phyloP scores from a whole-genome alignment of 35 echinoderm and acorn worm species.

The Hemicentrotus pulcherrimus region DNA sequence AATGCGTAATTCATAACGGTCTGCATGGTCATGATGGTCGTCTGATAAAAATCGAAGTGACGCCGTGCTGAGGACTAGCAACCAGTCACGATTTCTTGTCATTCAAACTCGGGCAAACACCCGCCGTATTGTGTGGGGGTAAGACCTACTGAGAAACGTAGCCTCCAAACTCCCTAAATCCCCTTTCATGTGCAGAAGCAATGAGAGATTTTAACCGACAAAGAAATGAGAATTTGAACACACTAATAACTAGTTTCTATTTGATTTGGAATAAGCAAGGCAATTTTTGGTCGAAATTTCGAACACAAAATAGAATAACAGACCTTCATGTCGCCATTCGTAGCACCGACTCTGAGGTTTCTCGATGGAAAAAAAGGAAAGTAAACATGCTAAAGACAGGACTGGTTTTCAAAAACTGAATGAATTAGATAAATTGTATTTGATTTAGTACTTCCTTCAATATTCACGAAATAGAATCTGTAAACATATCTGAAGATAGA shows the following conservation, averaged over 20 bases:
- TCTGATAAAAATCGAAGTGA: slow-evolving; percentile 43
- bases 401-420: no score
- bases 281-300: not conserved
- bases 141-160: not conserved
- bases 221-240: not conserved
- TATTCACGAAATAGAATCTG: no score
- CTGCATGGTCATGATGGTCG: slow-evolving; percentile 11
- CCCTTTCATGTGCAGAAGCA: not conserved
- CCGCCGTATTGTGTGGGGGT: not conserved
- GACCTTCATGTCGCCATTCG: no score
- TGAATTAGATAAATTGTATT: no score
- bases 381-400: no score
- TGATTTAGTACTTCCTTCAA: no score
- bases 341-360: no score
- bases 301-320: no score
- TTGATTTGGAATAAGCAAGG: not conserved
- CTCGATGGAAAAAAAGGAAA: no score
- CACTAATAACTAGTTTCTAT: not conserved
- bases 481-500: no score
- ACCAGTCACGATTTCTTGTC: slow-evolving; percentile 16
- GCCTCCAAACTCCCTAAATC: not conserved
- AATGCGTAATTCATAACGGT: slow-evolving; percentile 38
- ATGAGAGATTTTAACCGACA: slow-evolving; percentile 22
- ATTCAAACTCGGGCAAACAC: slow-evolving; percentile 35
- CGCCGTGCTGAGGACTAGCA: not conserved